phyloP scores from a whole-genome alignment of 2,797 vertebrate species.

The Mastacembelus armatus region DNA sequence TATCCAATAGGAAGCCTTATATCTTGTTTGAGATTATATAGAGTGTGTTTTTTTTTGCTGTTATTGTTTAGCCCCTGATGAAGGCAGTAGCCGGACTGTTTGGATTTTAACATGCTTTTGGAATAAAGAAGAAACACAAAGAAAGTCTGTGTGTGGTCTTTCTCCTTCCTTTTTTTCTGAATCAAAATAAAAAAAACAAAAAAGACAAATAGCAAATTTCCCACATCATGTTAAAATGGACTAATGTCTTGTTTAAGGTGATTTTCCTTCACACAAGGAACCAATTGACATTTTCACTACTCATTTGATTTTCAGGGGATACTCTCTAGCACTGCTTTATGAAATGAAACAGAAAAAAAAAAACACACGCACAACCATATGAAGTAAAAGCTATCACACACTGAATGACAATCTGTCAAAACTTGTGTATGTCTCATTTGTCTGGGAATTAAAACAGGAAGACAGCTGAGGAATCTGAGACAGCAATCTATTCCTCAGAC shows the following conservation, averaged over 20 bases:
- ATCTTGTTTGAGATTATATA: too few species aligned
- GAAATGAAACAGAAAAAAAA: conserved; percentile 41
- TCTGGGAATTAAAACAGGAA: conserved; percentile 63
- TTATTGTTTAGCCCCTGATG: too few species aligned
- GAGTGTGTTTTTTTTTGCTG: too few species aligned
- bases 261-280: conserved; percentile 21
- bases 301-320: conserved; percentile 40
- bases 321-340: conserved; percentile 6
- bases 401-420: conserved; percentile 64
- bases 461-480: conserved; percentile 62
- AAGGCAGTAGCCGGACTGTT: too few species aligned
- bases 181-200: conserved; percentile 9
- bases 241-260: conserved; percentile 24
- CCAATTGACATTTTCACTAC: conserved; percentile 42
- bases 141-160: too few species aligned
- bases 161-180: too few species aligned
- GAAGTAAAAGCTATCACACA: conserved; percentile 28
- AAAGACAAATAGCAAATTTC: conserved; percentile 4
- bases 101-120: too few species aligned
- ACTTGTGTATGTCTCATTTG: conserved; percentile 57
- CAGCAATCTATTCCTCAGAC: conserved; percentile 65
- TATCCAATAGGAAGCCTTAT: too few species aligned
- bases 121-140: too few species aligned
- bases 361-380: conserved; percentile 2
- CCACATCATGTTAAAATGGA: conserved; percentile 6